These are phyloP conservation scores for Agrochola litura DNA, from an alignment of 2,888 invertebrate genomes.

Conservation along the genomic window DNA sequence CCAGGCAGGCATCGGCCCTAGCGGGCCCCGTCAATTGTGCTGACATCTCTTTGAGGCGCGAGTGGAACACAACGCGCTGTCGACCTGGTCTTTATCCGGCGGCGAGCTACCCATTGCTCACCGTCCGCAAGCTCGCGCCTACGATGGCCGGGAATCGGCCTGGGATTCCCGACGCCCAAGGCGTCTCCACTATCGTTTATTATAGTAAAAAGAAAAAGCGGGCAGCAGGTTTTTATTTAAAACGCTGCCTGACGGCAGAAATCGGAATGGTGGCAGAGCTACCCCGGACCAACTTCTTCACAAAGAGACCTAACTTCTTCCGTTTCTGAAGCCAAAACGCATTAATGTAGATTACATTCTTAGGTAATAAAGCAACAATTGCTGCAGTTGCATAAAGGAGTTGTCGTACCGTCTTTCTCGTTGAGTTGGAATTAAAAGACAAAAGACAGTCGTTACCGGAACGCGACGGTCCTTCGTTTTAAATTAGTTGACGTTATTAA, in stretches of 20 bases:
- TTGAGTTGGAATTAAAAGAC: conserved; percentile 40
- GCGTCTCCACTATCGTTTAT: too few species aligned
- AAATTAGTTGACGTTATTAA: conserved; percentile 45
- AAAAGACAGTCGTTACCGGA: conserved; percentile 33
- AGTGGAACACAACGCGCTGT: too few species aligned
- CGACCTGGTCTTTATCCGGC: too few species aligned
- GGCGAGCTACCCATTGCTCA: too few species aligned
- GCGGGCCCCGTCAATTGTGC: too few species aligned
- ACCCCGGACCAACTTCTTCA: not conserved
- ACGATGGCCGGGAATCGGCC: too few species aligned
- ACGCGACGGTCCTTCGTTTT: conserved; percentile 33
- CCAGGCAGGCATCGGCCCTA: too few species aligned
- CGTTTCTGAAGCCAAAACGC: conserved; percentile 18
- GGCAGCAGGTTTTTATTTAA: not conserved
- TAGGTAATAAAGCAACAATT: conserved; percentile 36
- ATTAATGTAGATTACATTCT: conserved; percentile 35
- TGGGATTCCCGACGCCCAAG: too few species aligned
- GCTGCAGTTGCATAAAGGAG: conserved; percentile 46
- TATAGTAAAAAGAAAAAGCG: too few species aligned
- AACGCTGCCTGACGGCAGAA: not conserved
- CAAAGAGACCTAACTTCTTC: not conserved
- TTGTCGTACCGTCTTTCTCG: conserved; percentile 16
- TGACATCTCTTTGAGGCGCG: too few species aligned
- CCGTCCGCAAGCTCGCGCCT: too few species aligned
- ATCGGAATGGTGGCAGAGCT: not conserved